Evolutionary conservation across 2,797 vertebrate genomes (phyloP).

Genomic region (Aldrovandia affinis): DNA sequence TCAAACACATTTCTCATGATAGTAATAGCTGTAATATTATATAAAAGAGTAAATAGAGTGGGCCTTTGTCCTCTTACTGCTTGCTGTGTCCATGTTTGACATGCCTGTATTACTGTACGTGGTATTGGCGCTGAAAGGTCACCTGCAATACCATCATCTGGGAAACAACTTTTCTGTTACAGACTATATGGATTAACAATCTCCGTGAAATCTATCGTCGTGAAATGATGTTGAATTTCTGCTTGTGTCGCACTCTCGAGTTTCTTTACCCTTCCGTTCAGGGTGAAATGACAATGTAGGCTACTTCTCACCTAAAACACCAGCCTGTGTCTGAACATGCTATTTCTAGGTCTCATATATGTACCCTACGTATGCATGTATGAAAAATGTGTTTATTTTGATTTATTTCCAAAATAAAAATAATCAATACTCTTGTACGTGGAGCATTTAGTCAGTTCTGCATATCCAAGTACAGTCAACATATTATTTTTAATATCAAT

Average conservation of each 20-base stretch:
- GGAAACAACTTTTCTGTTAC: neutral
- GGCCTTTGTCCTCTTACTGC: no score
- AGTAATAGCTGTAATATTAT: no score
- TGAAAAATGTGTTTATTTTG: neutral
- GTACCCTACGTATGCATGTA: neutral
- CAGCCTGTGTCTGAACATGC: neutral
- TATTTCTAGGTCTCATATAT: neutral
- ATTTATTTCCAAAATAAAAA: neutral
- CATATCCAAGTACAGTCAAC: no score
- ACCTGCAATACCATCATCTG: neutral
- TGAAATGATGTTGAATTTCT: neutral
- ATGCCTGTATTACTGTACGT: neutral
- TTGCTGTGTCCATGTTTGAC: neutral
- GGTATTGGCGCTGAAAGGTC: neutral
- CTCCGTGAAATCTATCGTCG: neutral
- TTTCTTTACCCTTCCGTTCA: neutral
- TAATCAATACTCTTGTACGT: conserved; percentile 28
- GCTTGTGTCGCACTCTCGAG: neutral
- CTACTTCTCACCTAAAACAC: neutral
- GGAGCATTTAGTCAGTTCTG: neutral
- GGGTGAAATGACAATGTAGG: neutral
- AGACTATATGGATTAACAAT: neutral
- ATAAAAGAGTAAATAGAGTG: no score
- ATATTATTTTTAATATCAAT: neutral
- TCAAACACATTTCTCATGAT: no score